Conservation (phyloP, 1,140 invertebrate species). For the Oedothorax gibbosus region DNA sequence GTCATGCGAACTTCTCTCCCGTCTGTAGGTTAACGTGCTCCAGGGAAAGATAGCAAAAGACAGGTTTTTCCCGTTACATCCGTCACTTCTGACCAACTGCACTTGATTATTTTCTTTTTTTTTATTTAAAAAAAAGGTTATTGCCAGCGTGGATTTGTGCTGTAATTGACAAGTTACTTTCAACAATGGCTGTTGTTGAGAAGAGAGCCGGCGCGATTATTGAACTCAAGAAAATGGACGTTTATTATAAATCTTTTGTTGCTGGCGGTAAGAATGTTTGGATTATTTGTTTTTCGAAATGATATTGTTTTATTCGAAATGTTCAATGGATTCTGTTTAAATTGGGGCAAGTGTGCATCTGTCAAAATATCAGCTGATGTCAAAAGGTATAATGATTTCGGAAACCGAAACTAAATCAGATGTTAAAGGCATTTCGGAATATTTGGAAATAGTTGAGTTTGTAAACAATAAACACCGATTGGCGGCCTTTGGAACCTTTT, state of each 20-base stretch:
- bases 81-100: neutral
- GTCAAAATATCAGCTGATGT: too few relatives aligned
- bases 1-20: neutral
- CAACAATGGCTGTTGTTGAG: conserved; percentile 26
- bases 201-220: neutral
- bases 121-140: neutral
- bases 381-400: too few relatives aligned
- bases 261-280: conserved; percentile 26
- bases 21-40: neutral
- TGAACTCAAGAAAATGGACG: conserved; percentile 26
- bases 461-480: too few relatives aligned
- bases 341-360: too few relatives aligned
- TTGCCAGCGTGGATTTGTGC: conserved; percentile 8
- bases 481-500: too few relatives aligned
- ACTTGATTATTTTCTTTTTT: neutral
- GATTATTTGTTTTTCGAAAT: neutral
- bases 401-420: too few relatives aligned
- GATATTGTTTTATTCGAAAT: too few relatives aligned
- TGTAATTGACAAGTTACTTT: neutral
- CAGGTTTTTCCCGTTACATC: conserved; percentile 47
- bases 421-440: too few relatives aligned
- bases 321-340: too few relatives aligned
- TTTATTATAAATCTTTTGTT: conserved; percentile 46
- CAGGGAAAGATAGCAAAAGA: conserved; percentile 7
- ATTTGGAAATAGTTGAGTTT: too few relatives aligned